Base-by-base conservation (phyloP, 2,888 invertebrate genomes). In the Plusia festucae region DNA sequence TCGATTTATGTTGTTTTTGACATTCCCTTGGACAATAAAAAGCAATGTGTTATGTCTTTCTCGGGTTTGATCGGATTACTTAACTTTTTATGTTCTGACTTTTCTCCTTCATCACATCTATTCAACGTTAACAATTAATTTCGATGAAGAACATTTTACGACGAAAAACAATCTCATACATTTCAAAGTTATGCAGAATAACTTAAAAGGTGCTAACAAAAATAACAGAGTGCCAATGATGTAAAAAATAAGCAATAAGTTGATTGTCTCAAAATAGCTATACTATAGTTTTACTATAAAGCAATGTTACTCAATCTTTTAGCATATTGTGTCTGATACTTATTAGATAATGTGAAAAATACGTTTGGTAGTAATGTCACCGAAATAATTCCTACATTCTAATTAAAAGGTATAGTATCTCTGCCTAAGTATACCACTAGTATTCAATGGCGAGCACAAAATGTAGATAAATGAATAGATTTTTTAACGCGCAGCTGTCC, bases 21-120 rank as follows among this genome's bases (percentile, higher is more conserved):
- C 87, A 89, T 90, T 90, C 90, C 90, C 87, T 80, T 82, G 85
- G 88, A 89, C 88, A 88, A 85, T 86, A 88, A 88, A 83, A 85
- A 81, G 59, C 69, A 67, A 73, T 76, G 77, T 79, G 85, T 87
- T 88, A 89, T 88, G 88, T 88, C 88, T 86, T 80, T 82, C 75
- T 83, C 73, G 86, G 86, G 83, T 86, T 73, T 82, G 81, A 78
- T 77, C 60, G 74, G 76, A 79, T 76, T 73, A 70, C 60, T 46
- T 54, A 40, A 63, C 49, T 60, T 68, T 68, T 56, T 52, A 30
- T 32, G 53, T 27, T 65, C 58, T 40, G 53, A 52, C 54, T 16
- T 56, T 20, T 49, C 5, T 46, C 16, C 16, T 49, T 49, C 11
- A n/a, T 40, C 40, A 40, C 15, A n/a, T 40, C 40, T n/a, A 30